Base-by-base conservation (phyloP, 2,797 vertebrate species). In the Threskiornis aethiopicus region DNA sequence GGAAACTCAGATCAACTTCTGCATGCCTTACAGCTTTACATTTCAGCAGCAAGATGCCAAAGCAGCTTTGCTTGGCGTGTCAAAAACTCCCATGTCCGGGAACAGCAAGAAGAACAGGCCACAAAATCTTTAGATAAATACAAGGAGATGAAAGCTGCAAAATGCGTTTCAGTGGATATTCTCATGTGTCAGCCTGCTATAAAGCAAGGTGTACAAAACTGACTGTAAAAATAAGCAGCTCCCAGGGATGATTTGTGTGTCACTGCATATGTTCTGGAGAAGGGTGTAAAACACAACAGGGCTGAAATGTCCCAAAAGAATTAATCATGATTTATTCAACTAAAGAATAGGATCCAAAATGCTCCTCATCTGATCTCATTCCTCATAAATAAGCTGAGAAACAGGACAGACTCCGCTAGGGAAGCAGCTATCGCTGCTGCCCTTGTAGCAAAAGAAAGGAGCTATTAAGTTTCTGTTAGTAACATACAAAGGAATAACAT, bases 391-490 rank as follows among this genome's bases (percentile, higher is more conserved):
- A 69, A 87, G 28, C 28, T 76, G 64, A 91, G 71, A 94, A 96
- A 72, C 1, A 3, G 33, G 46, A 49, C 75, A 78, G 69, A 82
- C 44, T 84, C 61, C 16, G 22, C 4, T 11, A 91, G 59, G 33
- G 25, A 41, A 80, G 49, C 26, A 86, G 29, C 49, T 57, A 77
- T 62, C 8, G 5, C 57, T 87, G 35, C 29, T 93, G 77, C 37
- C 57, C 47, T 93, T 72, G 41, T 54, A 62, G 64, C 37, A 65
- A 78, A 91, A 61, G 42, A 88, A 96, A 69, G 28, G 26, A 37
- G 28, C n/a, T 85, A 85, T 95, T 93, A 87, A 94, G 75, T 82
- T 95, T 89, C 84, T 90, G 37, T 62, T 93, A 24, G 65, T 46
- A 87, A 29, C 59, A 54, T 29, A 39, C 25, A 71, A 59, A 67